These are phyloP conservation scores for Gopherus evgoodei DNA, from an alignment of 2,113 vertebrate species.

Conservation along the genomic window DNA sequence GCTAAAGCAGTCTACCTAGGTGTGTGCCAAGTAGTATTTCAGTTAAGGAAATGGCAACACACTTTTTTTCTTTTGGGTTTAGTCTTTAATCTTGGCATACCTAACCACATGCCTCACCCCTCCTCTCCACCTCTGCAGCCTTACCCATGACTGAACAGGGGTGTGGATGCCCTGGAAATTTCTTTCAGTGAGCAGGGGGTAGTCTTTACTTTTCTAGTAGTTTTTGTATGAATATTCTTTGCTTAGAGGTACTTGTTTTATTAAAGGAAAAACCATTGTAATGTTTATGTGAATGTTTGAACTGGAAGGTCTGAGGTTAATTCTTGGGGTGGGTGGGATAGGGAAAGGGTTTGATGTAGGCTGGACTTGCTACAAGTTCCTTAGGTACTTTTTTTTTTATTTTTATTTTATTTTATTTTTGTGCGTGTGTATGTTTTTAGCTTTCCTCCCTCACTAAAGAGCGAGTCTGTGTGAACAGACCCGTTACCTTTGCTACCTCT, in stretches of 20 bases:
- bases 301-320: constrained; percentile 88
- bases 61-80: constrained; percentile 5
- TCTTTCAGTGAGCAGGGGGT: constrained; percentile 75
- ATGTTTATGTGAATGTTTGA: constrained; percentile 92
- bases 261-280: constrained; percentile 84
- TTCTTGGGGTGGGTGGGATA: constrained; percentile 67
- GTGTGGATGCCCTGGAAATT: constrained; percentile 65
- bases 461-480: constrained; percentile 80
- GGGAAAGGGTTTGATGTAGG: constrained; percentile 79
- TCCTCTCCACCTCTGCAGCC: constrained; percentile 70
- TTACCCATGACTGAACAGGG: constrained; percentile 79
- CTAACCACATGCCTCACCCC: not conserved
- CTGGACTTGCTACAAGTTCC: constrained; percentile 81
- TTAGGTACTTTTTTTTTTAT: constrained; percentile 83
- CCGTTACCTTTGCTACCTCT: constrained; percentile 94
- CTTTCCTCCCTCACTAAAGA: constrained; percentile 86
- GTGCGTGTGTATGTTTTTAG: constrained; percentile 81
- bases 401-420: constrained; percentile 69
- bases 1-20: not conserved
- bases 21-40: not conserved
- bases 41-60: not conserved
- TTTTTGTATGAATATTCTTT: constrained; percentile 81
- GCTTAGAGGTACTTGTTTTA: constrained; percentile 92
- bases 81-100: constrained; percentile 33
- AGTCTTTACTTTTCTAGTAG: constrained; percentile 77